Base-by-base conservation (phyloP, 2,797 vertebrate species). In the Oryzias dopingdopingensis region DNA sequence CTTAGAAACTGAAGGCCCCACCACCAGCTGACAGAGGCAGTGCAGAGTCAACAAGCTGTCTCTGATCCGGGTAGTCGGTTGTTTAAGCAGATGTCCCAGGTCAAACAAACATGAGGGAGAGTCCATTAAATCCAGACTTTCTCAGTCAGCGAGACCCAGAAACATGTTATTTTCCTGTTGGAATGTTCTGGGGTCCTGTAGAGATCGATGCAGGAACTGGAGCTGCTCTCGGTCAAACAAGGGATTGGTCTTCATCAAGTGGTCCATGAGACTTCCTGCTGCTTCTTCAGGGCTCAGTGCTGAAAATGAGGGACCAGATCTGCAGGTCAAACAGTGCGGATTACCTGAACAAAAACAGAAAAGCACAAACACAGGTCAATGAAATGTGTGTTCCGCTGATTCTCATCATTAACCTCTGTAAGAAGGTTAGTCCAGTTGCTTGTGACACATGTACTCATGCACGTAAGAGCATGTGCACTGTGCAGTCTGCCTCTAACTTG, bases 1-100 rank as follows among this genome's bases (percentile, higher is more conserved):
- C 22, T 37, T 16, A 16, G 62, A 49, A 70, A 56, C 65, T 26
- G 46, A 65, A 65, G 73, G 55, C 56, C 69, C 50, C 66, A 64
- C 43, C 55, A 60, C 65, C 65, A 49, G 57, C 65, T 62, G 74
- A 62, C 63, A 49, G 54, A 62, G 70, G 48, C 52, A 37, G 32
- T 37, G 32, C 32, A 37, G 32, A 37, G 46, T 85, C 69, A 81
- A 85, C 60, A 88, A 86, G 86, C 80, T 80, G 18, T 29, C 60
- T 79, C 60, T 70, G 70, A 77, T 82, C 77, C 80, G 44, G 57
- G 42, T 51, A 59, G 59, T 65, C 43, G 53, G 45, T 60, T 81
- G 61, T 86, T 78, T 79, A 64, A 76, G 74, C 86, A 88, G 82
- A 83, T 87, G 85, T 80, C 70, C 82, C 17, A 82, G 77, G 64